Conservation (phyloP, 2,888 invertebrate genomes). For the Nomada ruficornis region DNA sequence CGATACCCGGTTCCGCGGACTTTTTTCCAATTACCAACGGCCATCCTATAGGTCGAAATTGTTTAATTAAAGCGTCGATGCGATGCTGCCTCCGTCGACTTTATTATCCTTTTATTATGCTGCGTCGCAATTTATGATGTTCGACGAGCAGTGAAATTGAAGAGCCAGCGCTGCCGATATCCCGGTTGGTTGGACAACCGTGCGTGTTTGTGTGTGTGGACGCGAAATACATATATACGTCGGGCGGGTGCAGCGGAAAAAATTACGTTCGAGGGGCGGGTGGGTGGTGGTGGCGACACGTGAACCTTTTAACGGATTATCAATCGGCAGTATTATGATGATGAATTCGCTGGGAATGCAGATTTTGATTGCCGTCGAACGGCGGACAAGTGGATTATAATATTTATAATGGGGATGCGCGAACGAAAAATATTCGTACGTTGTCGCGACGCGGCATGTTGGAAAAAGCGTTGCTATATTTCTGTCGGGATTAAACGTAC, state of each 20-base stretch:
- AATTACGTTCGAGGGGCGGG: slow-evolving; percentile 22
- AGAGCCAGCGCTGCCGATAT: slow-evolving; percentile 17
- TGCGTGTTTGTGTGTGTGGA: background rate
- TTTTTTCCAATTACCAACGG: slow-evolving; percentile 69
- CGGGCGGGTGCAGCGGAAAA: slow-evolving; percentile 4
- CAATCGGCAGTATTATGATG: slow-evolving; percentile 57
- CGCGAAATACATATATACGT: background rate
- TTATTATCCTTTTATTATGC: slow-evolving; percentile 61
- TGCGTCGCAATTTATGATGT: slow-evolving; percentile 54
- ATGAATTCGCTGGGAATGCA: slow-evolving; percentile 55
- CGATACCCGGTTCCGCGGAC: slow-evolving; percentile 65
- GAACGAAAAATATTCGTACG: slow-evolving; percentile 36
- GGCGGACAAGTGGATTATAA: slow-evolving; percentile 57
- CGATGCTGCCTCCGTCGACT: slow-evolving; percentile 38
- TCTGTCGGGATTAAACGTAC: slow-evolving; percentile 13
- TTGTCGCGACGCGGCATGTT: background rate
- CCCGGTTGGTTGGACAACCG: background rate
- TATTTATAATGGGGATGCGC: slow-evolving; percentile 40
- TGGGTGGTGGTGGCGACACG: background rate
- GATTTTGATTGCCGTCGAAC: slow-evolving; percentile 56
- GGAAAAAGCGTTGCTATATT: slow-evolving; percentile 29
- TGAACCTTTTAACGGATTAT: slow-evolving; percentile 53
- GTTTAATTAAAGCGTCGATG: slow-evolving; percentile 68
- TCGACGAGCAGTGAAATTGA: slow-evolving; percentile 32
- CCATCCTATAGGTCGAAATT: slow-evolving; percentile 63